phyloP scores from a whole-genome alignment of 2,113 vertebrate species.

The Rhea pennata region DNA sequence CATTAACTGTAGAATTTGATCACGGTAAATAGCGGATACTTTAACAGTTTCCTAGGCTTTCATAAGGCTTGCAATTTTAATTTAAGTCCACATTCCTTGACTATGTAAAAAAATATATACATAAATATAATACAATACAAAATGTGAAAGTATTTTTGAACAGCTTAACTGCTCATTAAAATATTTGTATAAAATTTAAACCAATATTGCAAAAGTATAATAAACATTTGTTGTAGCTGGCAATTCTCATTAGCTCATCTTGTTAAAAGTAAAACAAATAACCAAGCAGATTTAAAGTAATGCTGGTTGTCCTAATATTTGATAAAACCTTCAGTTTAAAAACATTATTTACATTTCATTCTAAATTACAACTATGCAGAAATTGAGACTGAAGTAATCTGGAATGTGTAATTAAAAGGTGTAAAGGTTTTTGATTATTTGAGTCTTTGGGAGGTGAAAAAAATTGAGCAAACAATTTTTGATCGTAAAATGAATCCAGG shows the following conservation, averaged over 20 bases:
- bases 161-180: neutral
- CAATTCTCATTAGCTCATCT: neutral
- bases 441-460: neutral
- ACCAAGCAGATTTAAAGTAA: neutral
- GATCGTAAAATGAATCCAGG: neutral
- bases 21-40: neutral
- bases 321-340: neutral
- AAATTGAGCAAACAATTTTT: neutral
- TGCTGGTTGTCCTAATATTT: neutral
- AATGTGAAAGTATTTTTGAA: neutral
- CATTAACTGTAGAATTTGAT: neutral
- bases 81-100: neutral
- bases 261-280: neutral
- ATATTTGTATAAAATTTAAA: neutral
- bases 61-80: neutral
- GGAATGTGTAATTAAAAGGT: neutral
- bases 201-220: neutral
- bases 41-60: neutral
- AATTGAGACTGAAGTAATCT: neutral
- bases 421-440: conserved; percentile 17
- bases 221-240: neutral
- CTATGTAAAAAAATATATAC: neutral
- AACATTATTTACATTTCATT: neutral
- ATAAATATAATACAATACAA: no score
- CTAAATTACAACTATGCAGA: neutral